phyloP scores from a whole-genome alignment of 2,888 invertebrate genomes.

The Gonocerus acuteangulatus region DNA sequence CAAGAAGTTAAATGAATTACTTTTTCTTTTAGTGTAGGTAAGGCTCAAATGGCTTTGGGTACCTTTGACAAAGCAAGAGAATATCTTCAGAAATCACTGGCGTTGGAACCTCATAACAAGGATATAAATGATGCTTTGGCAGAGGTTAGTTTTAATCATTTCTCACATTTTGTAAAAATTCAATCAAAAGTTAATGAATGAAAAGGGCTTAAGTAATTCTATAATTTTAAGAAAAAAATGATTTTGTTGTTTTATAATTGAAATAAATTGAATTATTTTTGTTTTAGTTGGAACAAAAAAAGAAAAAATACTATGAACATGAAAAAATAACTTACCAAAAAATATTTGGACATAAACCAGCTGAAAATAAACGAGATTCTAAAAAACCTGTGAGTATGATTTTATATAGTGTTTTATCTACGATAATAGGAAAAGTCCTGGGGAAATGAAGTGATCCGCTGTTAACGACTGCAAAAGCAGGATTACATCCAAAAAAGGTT shows the following conservation, averaged over 20 bases:
- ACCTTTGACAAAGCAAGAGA: constrained; percentile 17
- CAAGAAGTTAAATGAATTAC: too few relatives aligned
- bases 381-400: neutral
- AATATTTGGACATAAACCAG: neutral
- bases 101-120: constrained; percentile 21
- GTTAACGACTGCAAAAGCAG: too few relatives aligned
- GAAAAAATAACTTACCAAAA: constrained; percentile 15
- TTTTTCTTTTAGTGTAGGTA: constrained; percentile 24
- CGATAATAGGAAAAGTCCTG: too few relatives aligned
- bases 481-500: too few relatives aligned
- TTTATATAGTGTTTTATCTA: neutral
- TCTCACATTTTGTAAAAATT: too few relatives aligned
- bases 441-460: too few relatives aligned
- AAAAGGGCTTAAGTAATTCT: too few relatives aligned
- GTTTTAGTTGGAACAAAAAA: constrained; percentile 19
- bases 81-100: constrained; percentile 16
- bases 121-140: constrained; percentile 5
- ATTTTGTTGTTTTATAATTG: constrained; percentile 1
- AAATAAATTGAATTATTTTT: neutral
- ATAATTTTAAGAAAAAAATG: too few relatives aligned
- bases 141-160: constrained; percentile 16
- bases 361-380: neutral
- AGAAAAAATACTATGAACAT: constrained; percentile 16
- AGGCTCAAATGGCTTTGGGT: constrained; percentile 15
- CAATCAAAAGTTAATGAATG: too few relatives aligned